Conservation (phyloP, 2,888 invertebrate species). For the Bembecia ichneumoniformis region DNA sequence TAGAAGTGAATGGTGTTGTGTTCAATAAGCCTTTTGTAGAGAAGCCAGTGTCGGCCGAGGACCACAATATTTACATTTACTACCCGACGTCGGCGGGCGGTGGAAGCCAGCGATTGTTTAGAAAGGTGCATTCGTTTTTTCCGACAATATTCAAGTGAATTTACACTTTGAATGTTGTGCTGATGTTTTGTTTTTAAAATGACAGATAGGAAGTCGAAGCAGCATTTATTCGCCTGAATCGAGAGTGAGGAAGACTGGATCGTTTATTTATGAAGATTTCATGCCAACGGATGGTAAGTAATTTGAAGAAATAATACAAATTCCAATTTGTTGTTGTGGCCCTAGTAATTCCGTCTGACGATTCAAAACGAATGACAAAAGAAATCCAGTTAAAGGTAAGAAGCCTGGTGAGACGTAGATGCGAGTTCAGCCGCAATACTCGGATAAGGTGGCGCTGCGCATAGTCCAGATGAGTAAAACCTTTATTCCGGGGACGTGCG, state of each 20-base stretch:
- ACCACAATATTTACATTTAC: conserved; percentile 99
- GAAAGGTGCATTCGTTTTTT: conserved; percentile 79
- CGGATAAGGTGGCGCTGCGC: too few relatives aligned
- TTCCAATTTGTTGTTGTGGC: too few relatives aligned
- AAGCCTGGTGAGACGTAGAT: too few relatives aligned
- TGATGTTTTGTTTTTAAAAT: conserved; percentile 4
- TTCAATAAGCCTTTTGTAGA: conserved; percentile 99
- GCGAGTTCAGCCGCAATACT: too few relatives aligned
- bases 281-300: conserved; percentile 98
- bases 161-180: not conserved
- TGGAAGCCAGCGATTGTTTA: conserved; percentile 96
- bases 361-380: too few relatives aligned
- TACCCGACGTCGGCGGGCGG: conserved; percentile 99
- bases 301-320: too few relatives aligned
- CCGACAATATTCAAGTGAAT: not conserved
- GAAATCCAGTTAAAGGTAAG: too few relatives aligned
- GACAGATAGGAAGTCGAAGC: conserved; percentile 95
- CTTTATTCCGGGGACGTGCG: too few relatives aligned
- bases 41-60: conserved; percentile 99
- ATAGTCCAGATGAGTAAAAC: too few relatives aligned
- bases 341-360: too few relatives aligned
- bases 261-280: conserved; percentile 99
- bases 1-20: conserved; percentile 94
- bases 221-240: conserved; percentile 99
- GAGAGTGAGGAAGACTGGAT: conserved; percentile 95